Conservation (phyloP, 2,888 invertebrate species). For the Pediacus dermestoides region DNA sequence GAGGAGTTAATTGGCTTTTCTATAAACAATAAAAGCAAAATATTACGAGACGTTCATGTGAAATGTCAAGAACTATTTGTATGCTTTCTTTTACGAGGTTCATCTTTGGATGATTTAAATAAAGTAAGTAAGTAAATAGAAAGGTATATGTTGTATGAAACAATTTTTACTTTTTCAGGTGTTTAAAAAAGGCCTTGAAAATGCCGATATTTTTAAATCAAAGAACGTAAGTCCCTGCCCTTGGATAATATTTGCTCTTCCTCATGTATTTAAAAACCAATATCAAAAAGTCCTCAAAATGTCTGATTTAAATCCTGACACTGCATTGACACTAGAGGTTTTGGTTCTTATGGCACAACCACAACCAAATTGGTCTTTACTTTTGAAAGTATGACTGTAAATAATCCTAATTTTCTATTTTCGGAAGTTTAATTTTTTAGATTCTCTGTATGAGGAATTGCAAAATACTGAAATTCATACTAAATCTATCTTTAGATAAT, state of each 20-base stretch:
- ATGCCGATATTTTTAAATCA: slow-evolving; percentile 55
- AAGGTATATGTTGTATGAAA: no score
- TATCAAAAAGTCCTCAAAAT: slow-evolving; percentile 41
- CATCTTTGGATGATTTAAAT: slow-evolving; percentile 69
- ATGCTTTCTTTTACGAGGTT: slow-evolving; percentile 70
- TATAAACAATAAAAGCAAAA: slow-evolving; percentile 59
- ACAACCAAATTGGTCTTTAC: slow-evolving; percentile 71
- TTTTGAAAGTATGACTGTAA: slow-evolving; percentile 63
- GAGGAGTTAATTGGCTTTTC: slow-evolving; percentile 61
- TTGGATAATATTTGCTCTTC: slow-evolving; percentile 69
- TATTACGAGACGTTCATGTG: slow-evolving; percentile 76
- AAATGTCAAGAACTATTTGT: slow-evolving; percentile 77
- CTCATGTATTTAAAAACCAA: slow-evolving; percentile 56
- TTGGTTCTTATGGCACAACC: slow-evolving; percentile 71
- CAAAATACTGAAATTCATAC: slow-evolving; percentile 58
- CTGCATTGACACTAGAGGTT: slow-evolving; percentile 66
- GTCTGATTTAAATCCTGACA: slow-evolving; percentile 54
- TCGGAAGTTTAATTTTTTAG: slow-evolving; percentile 47
- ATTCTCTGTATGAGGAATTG: slow-evolving; percentile 70
- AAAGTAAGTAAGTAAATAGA: slow-evolving; percentile 56
- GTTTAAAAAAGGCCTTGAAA: slow-evolving; percentile 56
- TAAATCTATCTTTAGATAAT: slow-evolving; percentile 54
- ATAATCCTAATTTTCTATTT: neutral
- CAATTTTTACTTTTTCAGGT: slow-evolving; percentile 42
- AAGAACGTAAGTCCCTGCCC: slow-evolving; percentile 58